Evolutionary conservation across 2,113 vertebrate species (phyloP), one percentile per base, ranked within the genome.

Genomic region (Struthio camelus): DNA sequence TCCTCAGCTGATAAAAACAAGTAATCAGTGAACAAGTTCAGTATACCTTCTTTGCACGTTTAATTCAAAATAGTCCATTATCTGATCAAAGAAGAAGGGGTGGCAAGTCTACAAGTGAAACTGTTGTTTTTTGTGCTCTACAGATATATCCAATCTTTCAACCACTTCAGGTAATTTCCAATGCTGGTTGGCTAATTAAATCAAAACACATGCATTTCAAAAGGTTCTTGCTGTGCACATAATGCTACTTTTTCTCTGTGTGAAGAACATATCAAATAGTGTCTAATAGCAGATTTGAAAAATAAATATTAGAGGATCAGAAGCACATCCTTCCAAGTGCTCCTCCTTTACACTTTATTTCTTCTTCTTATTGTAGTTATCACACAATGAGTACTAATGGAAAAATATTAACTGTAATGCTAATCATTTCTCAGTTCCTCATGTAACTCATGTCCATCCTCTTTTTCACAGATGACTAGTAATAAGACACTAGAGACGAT

Each of bases 71-170:
- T 7, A 75, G 42, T 32, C 61, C 62, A 87, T 42, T 62, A 67
- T 18, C 46, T 64, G 32, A 79, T 61, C 18, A 85, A 56, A 73
- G 75, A 34, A 80, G 48, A 64, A 62, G 10, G 5, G 15, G 23
- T 0, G 1, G 18, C 8, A 80, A n/a, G 44, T 51, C 22, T 76
- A 32, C 14, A 59, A 36, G 25, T 65, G 42, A 82, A 81, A 93
- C 28, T 44, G 6, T 6, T 36, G 2, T 0, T 32, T 40, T 82
- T 48, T 3, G 0, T 58, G 44, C 22, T 58, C 48, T 53, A 0
- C 36, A 80, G n/a, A 59, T 14, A 56, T 15, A 16, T n/a, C 7
- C 9, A 66, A 8, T 69, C 42, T 44, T 89, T 73, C 85, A 76
- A 36, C 58, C 22, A 85, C 16, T 11, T 53, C 14, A 62, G 23